Evolutionary conservation across 53 echinoderm and acorn worm species (phyloP).

Genomic region (Temnopleurus reevesii): DNA sequence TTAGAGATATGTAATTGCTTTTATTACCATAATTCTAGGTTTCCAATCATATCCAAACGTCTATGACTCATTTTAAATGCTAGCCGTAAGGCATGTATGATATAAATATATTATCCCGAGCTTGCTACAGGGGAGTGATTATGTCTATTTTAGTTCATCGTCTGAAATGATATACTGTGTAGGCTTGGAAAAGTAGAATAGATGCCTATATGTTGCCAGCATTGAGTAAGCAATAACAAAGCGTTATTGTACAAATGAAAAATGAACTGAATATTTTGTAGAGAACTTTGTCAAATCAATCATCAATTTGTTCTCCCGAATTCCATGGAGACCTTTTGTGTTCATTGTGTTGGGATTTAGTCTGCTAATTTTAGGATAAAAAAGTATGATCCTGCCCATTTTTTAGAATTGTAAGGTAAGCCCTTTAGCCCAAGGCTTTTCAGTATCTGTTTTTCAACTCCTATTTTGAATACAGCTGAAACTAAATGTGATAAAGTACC

Average conservation of each 20-base stretch:
- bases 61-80: not conserved
- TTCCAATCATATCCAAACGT: not conserved
- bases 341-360: not conserved
- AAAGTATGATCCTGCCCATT: too few species aligned
- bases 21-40: not conserved
- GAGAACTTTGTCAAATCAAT: not conserved
- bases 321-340: not conserved
- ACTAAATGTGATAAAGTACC: too few species aligned
- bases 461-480: too few species aligned
- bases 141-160: not conserved
- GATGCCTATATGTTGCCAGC: not conserved
- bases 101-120: not conserved
- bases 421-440: not conserved
- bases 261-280: not conserved
- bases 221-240: not conserved
- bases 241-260: not conserved
- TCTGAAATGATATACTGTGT: not conserved
- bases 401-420: too few species aligned
- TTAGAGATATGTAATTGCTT: slow-evolving; percentile 31
- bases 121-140: not conserved
- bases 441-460: too few species aligned
- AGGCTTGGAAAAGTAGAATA: not conserved
- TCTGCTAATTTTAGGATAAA: not conserved
- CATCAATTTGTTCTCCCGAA: not conserved
- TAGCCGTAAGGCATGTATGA: slow-evolving; percentile 3